Base-by-base conservation (phyloP, 2,797 vertebrate species). In the Danio tinwini region DNA sequence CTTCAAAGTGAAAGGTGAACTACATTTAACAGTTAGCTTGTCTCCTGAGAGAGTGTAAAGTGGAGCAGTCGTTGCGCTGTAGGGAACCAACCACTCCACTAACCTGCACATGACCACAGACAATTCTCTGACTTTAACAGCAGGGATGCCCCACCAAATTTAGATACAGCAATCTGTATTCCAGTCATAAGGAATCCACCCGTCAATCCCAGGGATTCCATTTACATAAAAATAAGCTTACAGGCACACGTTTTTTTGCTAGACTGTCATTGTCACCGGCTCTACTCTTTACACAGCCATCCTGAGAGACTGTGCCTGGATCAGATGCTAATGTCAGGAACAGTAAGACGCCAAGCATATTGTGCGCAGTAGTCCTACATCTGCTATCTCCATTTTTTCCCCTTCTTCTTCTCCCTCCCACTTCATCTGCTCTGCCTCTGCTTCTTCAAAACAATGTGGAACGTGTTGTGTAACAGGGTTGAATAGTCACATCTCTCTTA, bases 401-500 rank as follows among this genome's bases (percentile, higher is more conserved):
- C n/a, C 53, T 5, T 19, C 52, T 67, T 7, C 39, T 68, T 63
- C 62, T 76, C 47, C 40, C 44, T 61, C 45, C 52, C 53, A 65
- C 82, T 55, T 67, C 69, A 37, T 62, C 50, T 74, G 53, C 63
- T 63, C 29, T 63, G 61, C 59, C 55, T 82, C 56, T 80, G 50
- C 17, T 39, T 72, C 40, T n/a, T 82, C 80, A 81, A 86, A 89
- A 89, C 83, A 89, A 84, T 76, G 85, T 89, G 88, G 88, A 88
- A 88, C 40, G 85, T 53, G 88, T 93, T 93, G 88, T 86, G 42
- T 90, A 91, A 92, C 88, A 85, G 69, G 56, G 63, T 82, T 84
- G 82, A 87, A 84, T 80, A 90, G 87, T 90, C 89, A 87, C 81
- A 90, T 90, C 89, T 87, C 82, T 83, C 88, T 90, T 87, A 88